Evolutionary conservation across 2,888 invertebrate genomes (phyloP).

Genomic region (Cataglyphis cursor): DNA sequence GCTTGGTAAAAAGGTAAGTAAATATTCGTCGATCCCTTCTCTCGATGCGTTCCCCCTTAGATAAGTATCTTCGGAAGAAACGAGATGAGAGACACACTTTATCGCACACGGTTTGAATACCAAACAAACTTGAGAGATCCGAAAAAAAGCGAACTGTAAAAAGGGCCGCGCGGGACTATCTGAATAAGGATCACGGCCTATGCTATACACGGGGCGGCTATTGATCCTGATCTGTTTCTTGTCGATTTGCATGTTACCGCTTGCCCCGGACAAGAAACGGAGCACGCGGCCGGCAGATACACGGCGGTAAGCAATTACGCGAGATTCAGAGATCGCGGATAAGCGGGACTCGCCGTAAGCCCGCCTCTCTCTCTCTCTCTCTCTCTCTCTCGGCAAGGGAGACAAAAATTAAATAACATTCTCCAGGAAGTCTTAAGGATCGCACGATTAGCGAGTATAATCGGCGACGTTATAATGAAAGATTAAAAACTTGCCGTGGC

Average conservation of each 20-base stretch:
- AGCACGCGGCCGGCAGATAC: slow-evolving; percentile 54
- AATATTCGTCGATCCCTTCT: not conserved
- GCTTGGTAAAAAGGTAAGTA: not conserved
- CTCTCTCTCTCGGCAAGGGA: not conserved
- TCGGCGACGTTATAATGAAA: not conserved
- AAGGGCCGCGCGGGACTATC: slow-evolving; percentile 35
- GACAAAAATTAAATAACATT: slow-evolving; percentile 47
- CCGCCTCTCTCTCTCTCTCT: not conserved
- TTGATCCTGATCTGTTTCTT: slow-evolving; percentile 74
- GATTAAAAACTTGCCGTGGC: not conserved
- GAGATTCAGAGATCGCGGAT: slow-evolving; percentile 63
- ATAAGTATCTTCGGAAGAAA: slow-evolving; percentile 44
- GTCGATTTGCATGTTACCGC: slow-evolving; percentile 71
- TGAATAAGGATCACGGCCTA: slow-evolving; percentile 61
- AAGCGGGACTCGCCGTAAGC: slow-evolving; percentile 31
- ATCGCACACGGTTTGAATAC: not conserved
- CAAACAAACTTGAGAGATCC: slow-evolving; percentile 61
- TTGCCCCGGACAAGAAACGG: slow-evolving; percentile 65
- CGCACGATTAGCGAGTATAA: not conserved
- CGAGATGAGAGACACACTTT: slow-evolving; percentile 6
- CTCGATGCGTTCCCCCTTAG: not conserved
- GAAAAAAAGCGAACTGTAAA: not conserved
- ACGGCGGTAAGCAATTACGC: slow-evolving; percentile 69
- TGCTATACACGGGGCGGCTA: slow-evolving; percentile 50
- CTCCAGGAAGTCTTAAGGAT: slow-evolving; percentile 17